These are phyloP conservation scores for Hesperia comma DNA, from an alignment of 2,888 invertebrate genomes.

Conservation along the genomic window DNA sequence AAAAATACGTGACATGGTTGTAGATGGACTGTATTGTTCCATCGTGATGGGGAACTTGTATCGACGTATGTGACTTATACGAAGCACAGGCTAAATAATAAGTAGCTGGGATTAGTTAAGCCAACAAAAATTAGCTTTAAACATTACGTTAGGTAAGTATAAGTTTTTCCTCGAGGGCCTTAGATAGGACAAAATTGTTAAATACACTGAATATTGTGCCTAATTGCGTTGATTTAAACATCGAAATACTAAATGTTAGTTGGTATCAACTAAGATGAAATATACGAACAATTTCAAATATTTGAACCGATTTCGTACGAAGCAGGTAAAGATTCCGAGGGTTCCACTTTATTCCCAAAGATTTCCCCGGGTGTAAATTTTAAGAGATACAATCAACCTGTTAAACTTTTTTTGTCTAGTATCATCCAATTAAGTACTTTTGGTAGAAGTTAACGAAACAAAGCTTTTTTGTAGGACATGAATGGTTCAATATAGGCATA, in stretches of 20 bases:
- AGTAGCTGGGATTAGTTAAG: neutral
- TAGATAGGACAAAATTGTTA: too few relatives aligned
- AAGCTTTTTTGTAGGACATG: too few relatives aligned
- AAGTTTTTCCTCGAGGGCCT: neutral
- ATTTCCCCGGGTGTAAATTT: neutral
- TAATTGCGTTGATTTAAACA: too few relatives aligned
- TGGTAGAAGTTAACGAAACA: too few relatives aligned
- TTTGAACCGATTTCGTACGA: neutral
- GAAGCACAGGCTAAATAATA: slow-evolving; percentile 5
- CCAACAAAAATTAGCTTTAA: neutral
- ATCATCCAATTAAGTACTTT: too few relatives aligned
- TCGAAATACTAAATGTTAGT: too few relatives aligned
- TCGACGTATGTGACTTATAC: slow-evolving; percentile 7
- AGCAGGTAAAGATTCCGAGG: slow-evolving; percentile 6
- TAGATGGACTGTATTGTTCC: slow-evolving; percentile 59
- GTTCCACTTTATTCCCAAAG: neutral
- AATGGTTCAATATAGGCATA: too few relatives aligned
- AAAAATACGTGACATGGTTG: slow-evolving; percentile 64
- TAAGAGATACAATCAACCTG: neutral
- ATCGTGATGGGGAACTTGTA: slow-evolving; percentile 34
- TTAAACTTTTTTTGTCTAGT: too few relatives aligned
- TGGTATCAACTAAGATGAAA: too few relatives aligned
- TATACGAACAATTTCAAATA: too few relatives aligned
- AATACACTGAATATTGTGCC: too few relatives aligned
- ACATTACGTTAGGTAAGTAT: neutral